A percentile compares a stretch with the other conserved stretches of the same genome.
Conservation (phyloP, 2,797 vertebrate species). For the Pteronotus mesoamericanus region DNA sequence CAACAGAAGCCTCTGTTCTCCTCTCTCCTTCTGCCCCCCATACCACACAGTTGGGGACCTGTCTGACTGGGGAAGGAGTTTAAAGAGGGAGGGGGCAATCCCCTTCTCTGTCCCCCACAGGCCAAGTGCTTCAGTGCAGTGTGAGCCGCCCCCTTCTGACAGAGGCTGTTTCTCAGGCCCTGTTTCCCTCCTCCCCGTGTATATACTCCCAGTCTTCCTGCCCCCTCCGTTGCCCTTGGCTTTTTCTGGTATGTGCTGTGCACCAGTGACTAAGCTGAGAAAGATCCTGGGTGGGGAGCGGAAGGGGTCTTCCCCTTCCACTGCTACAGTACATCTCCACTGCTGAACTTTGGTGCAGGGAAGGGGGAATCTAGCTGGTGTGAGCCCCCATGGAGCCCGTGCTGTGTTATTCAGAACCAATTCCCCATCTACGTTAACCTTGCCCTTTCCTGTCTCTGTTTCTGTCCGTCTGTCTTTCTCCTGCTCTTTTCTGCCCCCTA, state of each 20-base stretch:
- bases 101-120: not conserved
- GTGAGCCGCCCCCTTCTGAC: slow-evolving; percentile 44
- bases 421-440: slow-evolving; percentile 20
- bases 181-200: not conserved
- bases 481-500: slow-evolving; percentile 59
- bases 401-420: slow-evolving; percentile 36
- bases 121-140: slow-evolving; percentile 61
- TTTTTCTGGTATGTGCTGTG: slow-evolving; percentile 71
- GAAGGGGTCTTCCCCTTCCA: not conserved
- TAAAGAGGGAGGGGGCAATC: slow-evolving; percentile 15
- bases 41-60: slow-evolving; percentile 45
- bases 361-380: not conserved
- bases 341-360: not conserved
- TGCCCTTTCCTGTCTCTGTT: slow-evolving; percentile 61
- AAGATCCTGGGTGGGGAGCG: slow-evolving; percentile 40
- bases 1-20: slow-evolving; percentile 56
- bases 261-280: slow-evolving; percentile 68
- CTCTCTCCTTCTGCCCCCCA: slow-evolving; percentile 20
- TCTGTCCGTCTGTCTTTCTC: slow-evolving; percentile 61
- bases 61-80: slow-evolving; percentile 47
- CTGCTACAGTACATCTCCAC: not conserved
- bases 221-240: slow-evolving; percentile 43
- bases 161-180: slow-evolving; percentile 42
- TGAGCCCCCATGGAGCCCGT: slow-evolving; percentile 28
- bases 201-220: slow-evolving; percentile 40